Percentiles rank a stretch among this genome's conserved stretches.
phyloP scores from a whole-genome alignment of 2,797 vertebrate species.

The Leptoclinus maculatus region DNA sequence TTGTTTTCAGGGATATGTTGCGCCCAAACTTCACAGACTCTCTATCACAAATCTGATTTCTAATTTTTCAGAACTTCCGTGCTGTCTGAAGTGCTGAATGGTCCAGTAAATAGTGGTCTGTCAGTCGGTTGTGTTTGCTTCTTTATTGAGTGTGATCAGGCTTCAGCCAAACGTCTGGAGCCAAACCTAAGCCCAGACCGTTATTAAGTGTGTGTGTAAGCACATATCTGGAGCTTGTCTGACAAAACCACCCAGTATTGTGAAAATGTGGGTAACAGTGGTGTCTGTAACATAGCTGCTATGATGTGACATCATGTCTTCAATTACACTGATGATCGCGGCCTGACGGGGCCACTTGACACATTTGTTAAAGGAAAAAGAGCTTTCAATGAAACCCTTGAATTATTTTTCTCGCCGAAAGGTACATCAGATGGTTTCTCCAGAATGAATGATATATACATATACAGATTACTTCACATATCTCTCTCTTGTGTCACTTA shows the following conservation, averaged over 20 bases:
- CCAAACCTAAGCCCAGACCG: constrained; percentile 61
- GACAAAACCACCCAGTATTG: constrained; percentile 68
- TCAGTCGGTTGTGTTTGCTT: constrained; percentile 46
- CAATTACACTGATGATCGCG: constrained; percentile 48
- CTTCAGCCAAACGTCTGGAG: constrained; percentile 56
- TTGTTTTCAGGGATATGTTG: not conserved
- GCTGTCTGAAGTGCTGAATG: constrained; percentile 12
- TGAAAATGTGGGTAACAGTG: constrained; percentile 50
- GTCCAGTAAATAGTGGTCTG: constrained; percentile 40
- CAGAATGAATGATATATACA: not conserved
- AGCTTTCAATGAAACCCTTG: constrained; percentile 24
- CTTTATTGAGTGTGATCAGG: constrained; percentile 67
- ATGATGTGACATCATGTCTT: constrained; percentile 70
- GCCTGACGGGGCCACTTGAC: constrained; percentile 53
- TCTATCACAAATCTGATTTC: constrained; percentile 21
- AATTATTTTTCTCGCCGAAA: not conserved
- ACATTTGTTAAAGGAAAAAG: constrained; percentile 36
- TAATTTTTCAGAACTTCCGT: constrained; percentile 9
- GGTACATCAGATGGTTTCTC: constrained; percentile 13
- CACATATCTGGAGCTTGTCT: constrained; percentile 68
- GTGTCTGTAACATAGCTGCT: constrained; percentile 55
- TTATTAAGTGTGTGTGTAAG: constrained; percentile 68
- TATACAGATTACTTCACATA: not conserved
- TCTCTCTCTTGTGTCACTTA: constrained; percentile 8
- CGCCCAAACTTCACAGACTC: not conserved